These are phyloP conservation scores for Alauda arvensis DNA, from an alignment of 2,797 vertebrate genomes.

Conservation along the genomic window DNA sequence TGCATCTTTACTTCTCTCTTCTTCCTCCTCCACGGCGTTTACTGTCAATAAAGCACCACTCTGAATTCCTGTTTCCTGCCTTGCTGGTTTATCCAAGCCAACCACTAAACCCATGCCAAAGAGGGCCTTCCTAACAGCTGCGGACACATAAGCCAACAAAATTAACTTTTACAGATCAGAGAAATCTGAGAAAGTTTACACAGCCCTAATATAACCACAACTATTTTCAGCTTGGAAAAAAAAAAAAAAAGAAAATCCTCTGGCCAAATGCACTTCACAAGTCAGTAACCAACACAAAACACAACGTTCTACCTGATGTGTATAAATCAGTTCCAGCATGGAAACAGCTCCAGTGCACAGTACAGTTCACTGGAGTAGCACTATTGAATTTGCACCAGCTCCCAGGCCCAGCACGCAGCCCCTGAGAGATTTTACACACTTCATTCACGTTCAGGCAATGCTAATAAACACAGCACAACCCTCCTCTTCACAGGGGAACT, in stretches of 20 bases:
- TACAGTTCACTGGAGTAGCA: not conserved
- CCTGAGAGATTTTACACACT: not conserved
- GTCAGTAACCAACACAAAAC: not conserved
- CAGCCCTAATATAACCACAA: not conserved
- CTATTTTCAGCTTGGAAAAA: not conserved
- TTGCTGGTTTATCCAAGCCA: not conserved
- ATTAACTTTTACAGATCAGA: constrained; percentile 11
- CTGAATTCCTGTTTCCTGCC: not conserved
- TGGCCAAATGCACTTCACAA: not conserved
- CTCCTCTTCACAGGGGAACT: not conserved
- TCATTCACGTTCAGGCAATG: not conserved
- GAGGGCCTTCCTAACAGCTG: constrained; percentile 1
- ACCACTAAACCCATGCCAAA: not conserved
- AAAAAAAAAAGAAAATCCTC: not conserved
- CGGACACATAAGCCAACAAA: not conserved
- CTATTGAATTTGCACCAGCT: not conserved
- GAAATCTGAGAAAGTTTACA: constrained; percentile 19
- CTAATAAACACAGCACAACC: not conserved
- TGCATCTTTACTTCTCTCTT: not conserved
- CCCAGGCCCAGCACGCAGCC: not conserved
- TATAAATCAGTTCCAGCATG: not conserved
- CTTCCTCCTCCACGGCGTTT: not conserved
- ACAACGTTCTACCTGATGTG: not conserved
- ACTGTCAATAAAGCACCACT: not conserved
- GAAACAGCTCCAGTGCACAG: not conserved